A percentile compares a stretch with the other conserved stretches of the same genome.
phyloP scores from a whole-genome alignment of 2,113 vertebrate species.

The Hemiprocne comata region DNA sequence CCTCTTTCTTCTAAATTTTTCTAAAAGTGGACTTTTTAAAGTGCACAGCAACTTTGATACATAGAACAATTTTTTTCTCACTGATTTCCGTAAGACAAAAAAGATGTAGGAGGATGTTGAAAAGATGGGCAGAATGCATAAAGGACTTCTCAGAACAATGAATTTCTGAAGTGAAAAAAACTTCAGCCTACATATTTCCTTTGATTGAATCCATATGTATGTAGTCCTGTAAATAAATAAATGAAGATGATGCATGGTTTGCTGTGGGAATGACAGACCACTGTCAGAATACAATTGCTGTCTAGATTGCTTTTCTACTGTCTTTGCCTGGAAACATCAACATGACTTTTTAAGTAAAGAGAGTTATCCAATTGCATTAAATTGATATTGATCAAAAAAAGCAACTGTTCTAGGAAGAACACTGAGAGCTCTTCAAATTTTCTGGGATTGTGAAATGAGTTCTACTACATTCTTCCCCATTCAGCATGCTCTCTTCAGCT shows the following conservation, averaged over 20 bases:
- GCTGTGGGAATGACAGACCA: background rate
- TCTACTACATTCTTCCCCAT: background rate
- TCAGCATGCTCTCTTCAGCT: background rate
- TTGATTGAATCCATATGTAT: background rate
- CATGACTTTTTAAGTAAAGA: background rate
- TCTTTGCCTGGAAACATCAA: background rate
- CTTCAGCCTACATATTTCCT: background rate
- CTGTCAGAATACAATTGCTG: background rate
- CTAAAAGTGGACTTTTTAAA: background rate
- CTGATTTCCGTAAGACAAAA: background rate
- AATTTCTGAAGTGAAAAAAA: background rate
- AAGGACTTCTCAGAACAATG: background rate
- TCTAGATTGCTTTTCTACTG: background rate
- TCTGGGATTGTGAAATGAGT: background rate
- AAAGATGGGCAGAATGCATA: background rate
- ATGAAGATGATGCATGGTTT: background rate
- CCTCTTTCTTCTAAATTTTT: background rate
- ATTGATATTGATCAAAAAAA: background rate
- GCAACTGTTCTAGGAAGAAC: background rate
- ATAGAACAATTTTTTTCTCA: background rate
- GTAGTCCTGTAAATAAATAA: slow-evolving; percentile 1
- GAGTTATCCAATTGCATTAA: background rate
- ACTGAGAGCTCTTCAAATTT: background rate
- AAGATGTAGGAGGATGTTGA: background rate
- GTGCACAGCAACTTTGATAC: background rate